phyloP scores from a whole-genome alignment of 2,888 invertebrate species.

The Syrphus vitripennis region DNA sequence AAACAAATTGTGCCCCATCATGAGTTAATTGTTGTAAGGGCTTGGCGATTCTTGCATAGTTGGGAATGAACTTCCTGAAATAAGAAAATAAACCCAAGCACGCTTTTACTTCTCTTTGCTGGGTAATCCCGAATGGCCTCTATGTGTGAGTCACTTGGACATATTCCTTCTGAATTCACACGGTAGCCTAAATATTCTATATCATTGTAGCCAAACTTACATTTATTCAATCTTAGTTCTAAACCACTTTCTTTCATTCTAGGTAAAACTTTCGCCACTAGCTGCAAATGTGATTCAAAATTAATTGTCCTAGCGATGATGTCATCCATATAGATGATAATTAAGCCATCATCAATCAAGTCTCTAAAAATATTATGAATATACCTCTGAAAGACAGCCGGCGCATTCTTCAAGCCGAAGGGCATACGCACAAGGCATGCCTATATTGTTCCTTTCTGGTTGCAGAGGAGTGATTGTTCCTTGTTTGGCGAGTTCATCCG shows the following conservation, averaged over 20 bases:
- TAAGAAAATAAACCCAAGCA: constrained; percentile 61
- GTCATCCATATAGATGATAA: constrained; percentile 58
- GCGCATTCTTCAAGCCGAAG: background rate
- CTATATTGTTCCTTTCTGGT: too few species aligned
- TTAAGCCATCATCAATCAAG: constrained; percentile 26
- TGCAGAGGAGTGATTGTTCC: too few species aligned
- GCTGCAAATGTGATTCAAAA: constrained; percentile 32
- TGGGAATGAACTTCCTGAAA: constrained; percentile 49
- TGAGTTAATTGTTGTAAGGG: constrained; percentile 27
- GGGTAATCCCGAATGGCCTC: constrained; percentile 30
- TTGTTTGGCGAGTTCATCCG: too few species aligned
- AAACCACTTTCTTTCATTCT: constrained; percentile 17
- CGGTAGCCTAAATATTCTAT: constrained; percentile 49
- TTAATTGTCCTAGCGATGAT: constrained; percentile 29
- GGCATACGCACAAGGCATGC: too few species aligned
- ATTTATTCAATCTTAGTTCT: constrained; percentile 35
- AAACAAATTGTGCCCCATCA: constrained; percentile 24
- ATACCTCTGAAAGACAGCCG: background rate
- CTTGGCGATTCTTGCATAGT: constrained; percentile 51
- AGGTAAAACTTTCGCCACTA: constrained; percentile 27
- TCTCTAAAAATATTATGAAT: constrained; percentile 10
- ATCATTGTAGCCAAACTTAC: constrained; percentile 46
- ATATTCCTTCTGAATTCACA: constrained; percentile 31
- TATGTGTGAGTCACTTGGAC: constrained; percentile 43
- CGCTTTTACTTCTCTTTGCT: constrained; percentile 32